These are phyloP conservation scores for Pseudomugil tenellus DNA, from an alignment of 2,797 vertebrate species.

Conservation along the genomic window DNA sequence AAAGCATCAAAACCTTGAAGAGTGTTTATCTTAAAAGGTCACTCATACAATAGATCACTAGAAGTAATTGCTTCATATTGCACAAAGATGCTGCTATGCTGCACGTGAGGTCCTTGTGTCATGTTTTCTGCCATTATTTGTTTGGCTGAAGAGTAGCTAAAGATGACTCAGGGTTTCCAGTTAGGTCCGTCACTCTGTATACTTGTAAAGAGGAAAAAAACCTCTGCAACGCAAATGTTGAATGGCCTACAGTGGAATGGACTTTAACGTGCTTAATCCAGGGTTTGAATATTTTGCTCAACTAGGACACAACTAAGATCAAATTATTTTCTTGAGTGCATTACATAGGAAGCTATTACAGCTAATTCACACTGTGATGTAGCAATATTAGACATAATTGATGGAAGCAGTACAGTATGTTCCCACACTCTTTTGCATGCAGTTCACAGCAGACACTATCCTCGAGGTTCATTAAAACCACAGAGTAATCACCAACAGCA, in stretches of 20 bases:
- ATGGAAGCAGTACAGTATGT: slow-evolving; percentile 28
- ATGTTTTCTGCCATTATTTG: slow-evolving; percentile 10
- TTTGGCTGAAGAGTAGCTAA: not conserved
- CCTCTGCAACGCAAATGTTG: slow-evolving; percentile 11
- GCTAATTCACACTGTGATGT: slow-evolving; percentile 13
- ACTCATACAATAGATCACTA: slow-evolving; percentile 8
- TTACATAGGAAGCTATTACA: slow-evolving; percentile 26
- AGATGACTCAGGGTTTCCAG: not conserved
- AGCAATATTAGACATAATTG: slow-evolving; percentile 21
- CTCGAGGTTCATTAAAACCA: slow-evolving; percentile 21
- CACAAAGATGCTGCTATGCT: not conserved
- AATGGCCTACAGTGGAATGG: slow-evolving; percentile 2
- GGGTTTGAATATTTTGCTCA: slow-evolving; percentile 19
- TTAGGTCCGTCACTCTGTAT: not conserved
- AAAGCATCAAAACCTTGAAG: slow-evolving; percentile 15
- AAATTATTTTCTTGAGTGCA: slow-evolving; percentile 6
- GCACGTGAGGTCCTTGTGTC: not conserved
- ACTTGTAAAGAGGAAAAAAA: not conserved
- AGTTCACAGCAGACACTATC: slow-evolving; percentile 17
- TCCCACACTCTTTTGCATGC: slow-evolving; percentile 34
- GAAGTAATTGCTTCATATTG: not conserved
- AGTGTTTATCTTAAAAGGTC: slow-evolving; percentile 9
- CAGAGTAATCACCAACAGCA: slow-evolving; percentile 21
- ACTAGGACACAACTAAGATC: slow-evolving; percentile 23
- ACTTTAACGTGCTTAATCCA: slow-evolving; percentile 3